Base-by-base conservation (phyloP, 2,113 vertebrate species). In the Pipra filicauda region DNA sequence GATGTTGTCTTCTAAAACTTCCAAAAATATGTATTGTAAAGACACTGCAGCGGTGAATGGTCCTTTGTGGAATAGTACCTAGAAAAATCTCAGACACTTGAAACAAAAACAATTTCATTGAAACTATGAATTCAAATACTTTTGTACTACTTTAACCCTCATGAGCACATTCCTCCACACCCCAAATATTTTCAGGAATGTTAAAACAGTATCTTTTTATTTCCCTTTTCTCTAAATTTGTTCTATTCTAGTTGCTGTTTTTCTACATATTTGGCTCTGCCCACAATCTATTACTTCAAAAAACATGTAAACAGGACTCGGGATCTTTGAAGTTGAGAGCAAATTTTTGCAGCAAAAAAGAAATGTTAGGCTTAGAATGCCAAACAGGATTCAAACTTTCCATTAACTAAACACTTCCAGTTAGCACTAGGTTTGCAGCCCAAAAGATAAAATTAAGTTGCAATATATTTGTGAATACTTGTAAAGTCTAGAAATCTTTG, bases 401-500 rank as follows among this genome's bases (percentile, higher is more conserved):
- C 97, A 95, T 37, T 28, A 94, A 96, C 84, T 79, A 69, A 75
- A 95, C 87, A 74, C 43, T 94, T 91, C 70, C 79, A 81, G 76
- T 92, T 90, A 79, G 91, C 71, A 96, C 67, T 77, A 92, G 41
- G 14, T 88, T 93, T 95, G 88, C 90, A 94, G 94, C 65, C 78
- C 57, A 88, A 96, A 97, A 98, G 89, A 95, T 94, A 96, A 98
- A 97, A 97, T 97, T 88, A 95, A 97, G 86, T 93, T 86, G 59
- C 96, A 97, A 93, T 74, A 90, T 86, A 96, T 88, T 93, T 93
- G 92, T 91, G 96, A 97, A 97, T 94, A 96, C 91, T 95, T 93
- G 51, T 85, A 95, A 96, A 96, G 82, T 93, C 73, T 81, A 96
- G 91, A 96, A 96, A 93, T 91, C 83, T 93, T 97, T 96, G 65